Evolutionary conservation across 2,797 vertebrate genomes (phyloP).

Genomic region (Prionace glauca): DNA sequence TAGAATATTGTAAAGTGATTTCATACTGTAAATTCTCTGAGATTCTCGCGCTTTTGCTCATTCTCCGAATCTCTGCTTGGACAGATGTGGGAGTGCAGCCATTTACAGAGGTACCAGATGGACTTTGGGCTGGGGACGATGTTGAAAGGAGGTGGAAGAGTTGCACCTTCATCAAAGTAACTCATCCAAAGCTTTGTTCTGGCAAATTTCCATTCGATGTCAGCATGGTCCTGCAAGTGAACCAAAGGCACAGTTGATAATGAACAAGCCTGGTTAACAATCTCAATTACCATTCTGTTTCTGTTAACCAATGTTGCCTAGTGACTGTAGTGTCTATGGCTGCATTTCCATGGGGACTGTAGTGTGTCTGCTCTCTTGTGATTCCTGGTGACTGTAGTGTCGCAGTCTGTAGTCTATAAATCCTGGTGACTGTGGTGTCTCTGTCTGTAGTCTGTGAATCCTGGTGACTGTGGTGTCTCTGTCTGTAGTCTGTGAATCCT

Average conservation of each 20-base stretch:
- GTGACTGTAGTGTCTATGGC: no score
- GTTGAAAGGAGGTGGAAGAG: conserved; percentile 88
- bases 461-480: no score
- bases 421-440: neutral
- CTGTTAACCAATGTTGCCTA: neutral
- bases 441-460: neutral
- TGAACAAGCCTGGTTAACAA: neutral
- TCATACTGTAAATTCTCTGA: conserved; percentile 83
- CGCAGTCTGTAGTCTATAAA: neutral
- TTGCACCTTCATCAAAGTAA: conserved; percentile 91
- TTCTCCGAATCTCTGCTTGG: conserved; percentile 58
- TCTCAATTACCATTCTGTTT: neutral
- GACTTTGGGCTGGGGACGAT: conserved; percentile 90
- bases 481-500: neutral
- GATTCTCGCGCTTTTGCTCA: conserved; percentile 73
- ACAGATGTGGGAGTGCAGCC: conserved; percentile 80
- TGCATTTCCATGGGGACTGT: neutral
- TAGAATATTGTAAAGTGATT: neutral
- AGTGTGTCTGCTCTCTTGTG: neutral
- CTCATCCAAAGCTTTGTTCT: conserved; percentile 97
- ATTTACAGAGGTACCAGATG: conserved; percentile 82
- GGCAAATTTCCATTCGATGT: conserved; percentile 96
- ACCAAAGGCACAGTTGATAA: neutral
- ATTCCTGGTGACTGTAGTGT: neutral
- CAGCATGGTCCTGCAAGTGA: conserved; percentile 78